Evolutionary conservation across 2,888 invertebrate species (phyloP).

Genomic region (Cremastinae sp.): DNA sequence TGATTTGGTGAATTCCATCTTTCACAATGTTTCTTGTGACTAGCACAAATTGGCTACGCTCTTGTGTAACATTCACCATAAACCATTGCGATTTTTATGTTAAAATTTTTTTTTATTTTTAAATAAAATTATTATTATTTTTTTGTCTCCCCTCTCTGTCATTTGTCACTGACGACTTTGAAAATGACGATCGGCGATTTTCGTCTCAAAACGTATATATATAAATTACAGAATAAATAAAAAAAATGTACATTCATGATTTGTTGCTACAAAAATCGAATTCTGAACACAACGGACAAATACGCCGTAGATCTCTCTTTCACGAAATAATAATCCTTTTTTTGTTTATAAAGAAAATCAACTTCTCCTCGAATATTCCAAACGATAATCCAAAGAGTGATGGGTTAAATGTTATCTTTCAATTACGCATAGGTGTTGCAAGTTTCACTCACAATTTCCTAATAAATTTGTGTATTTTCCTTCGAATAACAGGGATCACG

Average conservation of each 20-base stretch:
- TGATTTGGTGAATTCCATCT: conserved; percentile 51
- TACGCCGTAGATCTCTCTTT: conserved; percentile 30
- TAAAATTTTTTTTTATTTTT: conserved; percentile 4
- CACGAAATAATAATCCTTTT: conserved; percentile 41
- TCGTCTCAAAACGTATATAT: conserved; percentile 53
- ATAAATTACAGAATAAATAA: conserved; percentile 57
- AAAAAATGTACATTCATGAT: conserved; percentile 35
- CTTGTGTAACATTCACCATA: conserved; percentile 53
- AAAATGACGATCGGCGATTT: conserved; percentile 27
- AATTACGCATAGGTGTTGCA: conserved; percentile 24
- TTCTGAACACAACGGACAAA: conserved; percentile 26
- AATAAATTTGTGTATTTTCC: not conserved
- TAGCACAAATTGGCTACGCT: conserved; percentile 70
- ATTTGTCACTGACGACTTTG: no score
- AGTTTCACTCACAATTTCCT: conserved; percentile 3
- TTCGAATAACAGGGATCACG: conserved; percentile 13
- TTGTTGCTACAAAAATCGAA: no score
- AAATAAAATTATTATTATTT: no score
- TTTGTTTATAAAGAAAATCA: conserved; percentile 14
- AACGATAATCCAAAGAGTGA: conserved; percentile 35
- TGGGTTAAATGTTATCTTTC: conserved; percentile 25
- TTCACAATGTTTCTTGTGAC: conserved; percentile 66
- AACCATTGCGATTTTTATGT: conserved; percentile 30
- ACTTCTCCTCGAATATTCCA: conserved; percentile 31
- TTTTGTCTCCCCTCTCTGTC: no score